Base-by-base conservation (phyloP, 2,113 vertebrate genomes). In the Myotis brandtii region DNA sequence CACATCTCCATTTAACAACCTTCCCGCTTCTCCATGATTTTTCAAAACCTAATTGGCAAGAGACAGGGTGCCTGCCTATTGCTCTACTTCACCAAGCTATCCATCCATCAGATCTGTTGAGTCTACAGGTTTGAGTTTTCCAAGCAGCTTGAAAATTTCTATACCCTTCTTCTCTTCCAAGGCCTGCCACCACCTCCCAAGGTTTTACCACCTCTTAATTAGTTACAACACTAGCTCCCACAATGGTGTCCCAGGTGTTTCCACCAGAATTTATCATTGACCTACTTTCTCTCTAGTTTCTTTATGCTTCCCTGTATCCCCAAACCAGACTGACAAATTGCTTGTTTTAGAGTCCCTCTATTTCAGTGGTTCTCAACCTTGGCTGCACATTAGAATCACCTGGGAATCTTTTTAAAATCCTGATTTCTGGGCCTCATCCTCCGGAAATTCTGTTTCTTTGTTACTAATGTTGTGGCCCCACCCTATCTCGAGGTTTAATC, bases 281-380 rank as follows among this genome's bases (percentile, higher is more conserved):
- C 87, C 93, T 96, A 96, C 66, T 96, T 97, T 97, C 93, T 93
- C 66, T 75, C 67, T 83, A 52, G 64, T 86, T 96, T 87, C 85
- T 96, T 95, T 72, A 88, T 16, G 64, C 34, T 89, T 95, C 92
- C 67, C 10, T 84, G 87, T 83, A 95, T 83, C 93, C 88, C 6
- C 0, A 95, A 95, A 76, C 37, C 46, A 76, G 82, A 70, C 75
- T 84, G 79, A 96, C 91, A 95, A 94, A 97, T 72, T 54, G 64
- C 85, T 95, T 98, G 72, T 69, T 92, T 86, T 73, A 81, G 88
- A 97, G 34, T 89, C 91, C 75, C 81, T 96, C 91, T 94, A 69
- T 94, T 43, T 43, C 40, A 43, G 40, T 43, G 40, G 40, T 43
- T 43, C 40, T 43, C 40, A 43, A 6, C 40, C 40, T 43, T 43